These are phyloP conservation scores for Mesembrinibis cayennensis DNA, from an alignment of 2,113 vertebrate genomes.

Conservation along the genomic window DNA sequence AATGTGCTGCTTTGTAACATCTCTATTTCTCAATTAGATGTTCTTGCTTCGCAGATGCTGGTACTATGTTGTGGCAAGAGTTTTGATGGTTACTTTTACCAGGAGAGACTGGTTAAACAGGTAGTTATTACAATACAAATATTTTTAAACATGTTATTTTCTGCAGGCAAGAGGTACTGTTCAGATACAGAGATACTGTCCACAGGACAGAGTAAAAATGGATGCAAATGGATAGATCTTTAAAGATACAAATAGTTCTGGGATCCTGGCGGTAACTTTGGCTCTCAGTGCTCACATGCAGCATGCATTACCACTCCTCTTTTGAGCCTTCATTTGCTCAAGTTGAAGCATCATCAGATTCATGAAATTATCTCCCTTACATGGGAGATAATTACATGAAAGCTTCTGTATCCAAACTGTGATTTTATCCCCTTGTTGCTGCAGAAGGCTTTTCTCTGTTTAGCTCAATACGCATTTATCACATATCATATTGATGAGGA, in stretches of 20 bases:
- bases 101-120: neutral
- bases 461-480: neutral
- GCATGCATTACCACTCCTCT: neutral
- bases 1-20: neutral
- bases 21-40: neutral
- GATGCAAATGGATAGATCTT: neutral
- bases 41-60: neutral
- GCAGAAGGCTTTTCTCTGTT: neutral
- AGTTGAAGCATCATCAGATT: neutral
- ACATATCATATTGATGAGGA: neutral
- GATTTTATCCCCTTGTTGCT: neutral
- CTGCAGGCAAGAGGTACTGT: neutral
- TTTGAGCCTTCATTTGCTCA: neutral
- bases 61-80: neutral
- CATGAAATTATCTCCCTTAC: neutral
- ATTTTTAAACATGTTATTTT: neutral
- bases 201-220: neutral
- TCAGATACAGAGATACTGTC: neutral
- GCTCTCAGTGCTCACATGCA: neutral
- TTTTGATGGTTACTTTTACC: neutral
- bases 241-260: neutral
- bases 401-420: neutral
- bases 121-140: neutral
- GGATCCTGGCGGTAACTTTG: neutral
- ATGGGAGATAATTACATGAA: neutral